Evolutionary conservation across 1,140 invertebrate genomes (phyloP), one percentile per base, ranked within the genome.

Genomic region (Pogonomyrmex californicus): DNA sequence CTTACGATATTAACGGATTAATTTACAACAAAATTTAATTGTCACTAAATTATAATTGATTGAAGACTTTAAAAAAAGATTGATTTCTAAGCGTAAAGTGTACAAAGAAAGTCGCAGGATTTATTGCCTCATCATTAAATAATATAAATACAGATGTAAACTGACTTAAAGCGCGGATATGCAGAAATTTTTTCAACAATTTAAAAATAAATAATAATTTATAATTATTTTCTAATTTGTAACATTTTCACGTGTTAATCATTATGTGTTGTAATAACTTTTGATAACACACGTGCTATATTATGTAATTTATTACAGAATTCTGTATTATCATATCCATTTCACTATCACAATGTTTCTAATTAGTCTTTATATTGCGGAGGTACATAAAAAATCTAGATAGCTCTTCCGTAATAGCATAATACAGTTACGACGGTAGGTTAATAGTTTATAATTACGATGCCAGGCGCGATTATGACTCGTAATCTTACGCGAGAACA

Each of bases 381-480:
- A 44, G 23, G 9, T 14, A 23, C 36, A 33, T 82, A 47, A 82
- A 82, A 30, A 14, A 58, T 58, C 41, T 73, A 81, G 30, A 73
- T 73, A 58, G 30, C 41, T 12, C 30, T 14, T 12, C 54, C 44
- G 30, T 36, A 82, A 78, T 47, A 76, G 23, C 30, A 49, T n/a
- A 17, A 49, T n/a, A 17, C 36, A 73, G 71, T 78, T 58, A 60
- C 36, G 12, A 54, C 51, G 47, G 58, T 51, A n/a, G n/a, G 70
- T 70, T 89, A 82, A 82, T 71, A 60, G 68, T 83, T 83, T 60
- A 60, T 73, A 73, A 83, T 83, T 83, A 75, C 66, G 23, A 82
- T 75, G 2, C 54, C n/a, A 36, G 12, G 10, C 41, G 5, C 51
- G 41, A 73, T 82, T 71, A 47, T 70, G 23, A 51, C 33, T 54